Percentiles rank a stretch among this genome's conserved stretches.
These are phyloP conservation scores for Cervus canadensis DNA, from an alignment of 2,113 vertebrate species.

Conservation along the genomic window DNA sequence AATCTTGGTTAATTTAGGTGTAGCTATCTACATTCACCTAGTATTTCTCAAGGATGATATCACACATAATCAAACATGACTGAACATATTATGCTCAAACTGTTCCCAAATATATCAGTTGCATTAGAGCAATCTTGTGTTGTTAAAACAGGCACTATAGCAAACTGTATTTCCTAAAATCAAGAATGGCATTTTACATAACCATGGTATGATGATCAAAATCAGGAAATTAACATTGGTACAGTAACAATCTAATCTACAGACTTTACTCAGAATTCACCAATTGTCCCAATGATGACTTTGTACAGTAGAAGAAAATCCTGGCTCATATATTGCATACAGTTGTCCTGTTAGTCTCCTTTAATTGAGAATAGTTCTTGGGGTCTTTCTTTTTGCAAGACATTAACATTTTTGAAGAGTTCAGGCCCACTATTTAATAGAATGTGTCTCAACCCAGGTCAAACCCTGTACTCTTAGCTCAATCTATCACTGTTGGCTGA, in stretches of 20 bases:
- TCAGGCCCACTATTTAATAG: neutral
- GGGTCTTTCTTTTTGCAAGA: conserved; percentile 28
- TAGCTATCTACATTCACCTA: neutral
- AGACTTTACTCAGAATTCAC: neutral
- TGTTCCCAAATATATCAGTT: neutral
- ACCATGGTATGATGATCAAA: neutral
- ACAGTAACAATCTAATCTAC: neutral
- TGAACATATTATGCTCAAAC: neutral
- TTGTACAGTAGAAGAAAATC: conserved; percentile 48
- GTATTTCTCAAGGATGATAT: conserved; percentile 19
- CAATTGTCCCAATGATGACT: neutral
- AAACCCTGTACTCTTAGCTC: conserved; percentile 31
- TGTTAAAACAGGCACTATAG: neutral
- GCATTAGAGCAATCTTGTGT: neutral
- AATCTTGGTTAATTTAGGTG: neutral
- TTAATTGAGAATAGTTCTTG: conserved; percentile 40
- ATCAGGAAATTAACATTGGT: conserved; percentile 4
- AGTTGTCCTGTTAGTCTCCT: neutral
- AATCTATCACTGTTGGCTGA: conserved; percentile 7
- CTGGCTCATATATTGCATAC: neutral
- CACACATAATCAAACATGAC: neutral
- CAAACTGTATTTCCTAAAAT: neutral
- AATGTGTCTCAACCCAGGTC: conserved; percentile 27
- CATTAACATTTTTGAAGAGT: conserved; percentile 53
- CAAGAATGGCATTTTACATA: neutral